Conservation (phyloP, 2,113 vertebrate species). For the Podocnemis expansa region DNA sequence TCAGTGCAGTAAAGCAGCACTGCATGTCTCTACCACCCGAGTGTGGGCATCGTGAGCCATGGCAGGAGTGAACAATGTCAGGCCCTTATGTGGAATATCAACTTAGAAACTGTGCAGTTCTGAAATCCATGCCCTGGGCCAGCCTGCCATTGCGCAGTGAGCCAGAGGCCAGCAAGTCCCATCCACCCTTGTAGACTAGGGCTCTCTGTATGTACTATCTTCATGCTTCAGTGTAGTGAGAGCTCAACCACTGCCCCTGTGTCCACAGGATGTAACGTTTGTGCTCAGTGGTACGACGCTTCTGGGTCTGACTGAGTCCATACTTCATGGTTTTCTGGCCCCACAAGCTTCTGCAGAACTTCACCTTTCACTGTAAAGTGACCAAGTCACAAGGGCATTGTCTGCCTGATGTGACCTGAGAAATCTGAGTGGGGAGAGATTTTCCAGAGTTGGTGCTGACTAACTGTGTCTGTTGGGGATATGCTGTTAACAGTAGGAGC, state of each 20-base stretch:
- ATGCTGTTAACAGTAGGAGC: not conserved
- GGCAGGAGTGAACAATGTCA: not conserved
- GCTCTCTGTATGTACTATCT: not conserved
- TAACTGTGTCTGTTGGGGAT: not conserved
- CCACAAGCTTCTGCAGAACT: too few species aligned
- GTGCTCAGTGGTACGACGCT: not conserved
- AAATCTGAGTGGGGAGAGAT: not conserved
- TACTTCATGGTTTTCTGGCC: not conserved
- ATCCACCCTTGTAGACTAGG: fast-evolving
- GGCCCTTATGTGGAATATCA: not conserved
- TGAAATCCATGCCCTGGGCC: not conserved
- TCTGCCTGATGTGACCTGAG: not conserved
- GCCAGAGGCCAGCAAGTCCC: not conserved
- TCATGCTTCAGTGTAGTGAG: fast-evolving
- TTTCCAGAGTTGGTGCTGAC: not conserved
- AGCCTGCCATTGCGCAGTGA: not conserved
- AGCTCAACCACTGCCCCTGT: not conserved
- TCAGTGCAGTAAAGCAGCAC: not conserved
- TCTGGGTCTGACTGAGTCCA: not conserved
- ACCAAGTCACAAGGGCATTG: not conserved
- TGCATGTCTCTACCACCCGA: too few species aligned
- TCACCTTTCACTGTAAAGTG: not conserved
- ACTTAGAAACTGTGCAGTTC: not conserved
- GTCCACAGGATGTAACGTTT: not conserved
- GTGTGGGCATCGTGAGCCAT: not conserved